Evolutionary conservation across 1,140 invertebrate species (phyloP).

Genomic region (Ips typographus): DNA sequence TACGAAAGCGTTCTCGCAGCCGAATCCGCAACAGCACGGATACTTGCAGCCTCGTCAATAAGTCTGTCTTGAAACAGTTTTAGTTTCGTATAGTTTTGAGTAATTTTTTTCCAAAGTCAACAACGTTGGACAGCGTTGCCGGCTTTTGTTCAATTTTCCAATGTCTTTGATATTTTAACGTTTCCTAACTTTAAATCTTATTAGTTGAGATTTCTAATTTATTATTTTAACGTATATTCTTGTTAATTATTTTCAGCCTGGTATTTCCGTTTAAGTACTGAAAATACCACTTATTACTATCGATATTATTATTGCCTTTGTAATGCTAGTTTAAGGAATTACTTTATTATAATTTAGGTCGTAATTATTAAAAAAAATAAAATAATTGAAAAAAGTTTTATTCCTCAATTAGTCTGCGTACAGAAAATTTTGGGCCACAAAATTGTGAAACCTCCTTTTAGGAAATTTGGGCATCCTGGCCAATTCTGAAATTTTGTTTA

Average conservation of each 20-base stretch:
- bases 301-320: background rate
- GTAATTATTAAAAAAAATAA: background rate
- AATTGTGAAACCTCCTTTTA: constrained; percentile 18
- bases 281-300: background rate
- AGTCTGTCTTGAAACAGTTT: constrained; percentile 18
- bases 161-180: background rate
- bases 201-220: background rate
- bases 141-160: background rate
- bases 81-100: background rate
- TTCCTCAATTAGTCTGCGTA: background rate
- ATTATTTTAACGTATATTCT: background rate
- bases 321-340: background rate
- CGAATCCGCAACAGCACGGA: constrained; percentile 46
- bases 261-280: no score
- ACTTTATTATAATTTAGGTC: background rate
- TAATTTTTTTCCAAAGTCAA: background rate
- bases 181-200: background rate
- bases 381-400: background rate
- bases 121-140: background rate
- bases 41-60: constrained; percentile 48
- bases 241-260: background rate
- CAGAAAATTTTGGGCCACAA: constrained; percentile 16
- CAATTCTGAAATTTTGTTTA: constrained; percentile 20
- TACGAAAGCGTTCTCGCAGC: constrained; percentile 47
- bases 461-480: constrained; percentile 23